A percentile compares a stretch with the other conserved stretches of the same genome.
Conservation (phyloP, 2,888 invertebrate species). For the Habrosyne pyritoides region DNA sequence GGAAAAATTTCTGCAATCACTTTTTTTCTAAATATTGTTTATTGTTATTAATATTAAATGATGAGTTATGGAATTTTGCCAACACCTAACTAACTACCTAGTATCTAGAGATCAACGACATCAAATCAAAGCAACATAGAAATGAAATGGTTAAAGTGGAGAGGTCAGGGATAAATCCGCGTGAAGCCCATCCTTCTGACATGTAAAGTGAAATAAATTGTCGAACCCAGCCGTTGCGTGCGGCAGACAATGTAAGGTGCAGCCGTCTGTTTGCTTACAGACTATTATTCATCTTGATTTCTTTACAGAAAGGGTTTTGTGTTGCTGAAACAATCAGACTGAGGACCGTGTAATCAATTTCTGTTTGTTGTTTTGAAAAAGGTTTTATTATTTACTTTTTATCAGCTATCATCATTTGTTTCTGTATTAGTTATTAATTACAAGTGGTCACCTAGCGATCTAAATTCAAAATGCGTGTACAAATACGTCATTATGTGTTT, state of each 20-base stretch:
- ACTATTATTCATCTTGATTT: slow-evolving; percentile 43
- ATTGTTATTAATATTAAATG: no score
- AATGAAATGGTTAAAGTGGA: not conserved
- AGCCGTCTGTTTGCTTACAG: slow-evolving; percentile 48
- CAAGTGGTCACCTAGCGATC: no score
- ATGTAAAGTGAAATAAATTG: slow-evolving; percentile 68
- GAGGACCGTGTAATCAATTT: slow-evolving; percentile 22
- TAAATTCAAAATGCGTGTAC: no score
- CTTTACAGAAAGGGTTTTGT: not conserved
- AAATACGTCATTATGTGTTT: no score
- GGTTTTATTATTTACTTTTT: no score
- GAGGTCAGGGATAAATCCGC: not conserved
- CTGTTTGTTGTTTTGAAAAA: not conserved
- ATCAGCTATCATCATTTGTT: no score
- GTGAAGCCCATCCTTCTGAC: slow-evolving; percentile 29
- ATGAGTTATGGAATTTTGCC: no score
- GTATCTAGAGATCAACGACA: no score
- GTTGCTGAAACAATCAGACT: slow-evolving; percentile 20
- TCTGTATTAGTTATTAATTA: no score
- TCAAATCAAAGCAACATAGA: not conserved
- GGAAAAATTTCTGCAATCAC: no score
- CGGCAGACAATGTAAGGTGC: slow-evolving; percentile 37
- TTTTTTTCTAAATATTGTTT: no score
- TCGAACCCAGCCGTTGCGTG: slow-evolving; percentile 52
- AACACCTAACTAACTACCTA: no score